Evolutionary conservation across 1,140 invertebrate genomes (phyloP).

Genomic region (Cydia strobilella): DNA sequence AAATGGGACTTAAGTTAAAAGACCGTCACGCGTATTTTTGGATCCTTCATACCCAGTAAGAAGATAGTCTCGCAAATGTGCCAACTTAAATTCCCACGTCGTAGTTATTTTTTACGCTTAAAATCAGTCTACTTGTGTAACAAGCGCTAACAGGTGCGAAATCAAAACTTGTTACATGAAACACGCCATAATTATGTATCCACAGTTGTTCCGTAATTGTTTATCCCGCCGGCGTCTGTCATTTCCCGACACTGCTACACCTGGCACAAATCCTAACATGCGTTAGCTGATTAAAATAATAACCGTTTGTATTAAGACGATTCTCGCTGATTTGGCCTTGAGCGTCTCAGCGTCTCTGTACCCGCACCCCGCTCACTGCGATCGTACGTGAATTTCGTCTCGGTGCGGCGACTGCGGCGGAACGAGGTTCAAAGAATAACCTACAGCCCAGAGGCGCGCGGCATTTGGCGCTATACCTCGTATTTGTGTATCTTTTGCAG

Average conservation of each 20-base stretch:
- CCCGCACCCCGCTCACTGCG: no score
- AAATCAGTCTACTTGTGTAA: background rate
- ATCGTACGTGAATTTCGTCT: no score
- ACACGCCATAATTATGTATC: constrained; percentile 10
- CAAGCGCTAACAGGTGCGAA: constrained; percentile 17
- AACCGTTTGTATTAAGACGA: no score
- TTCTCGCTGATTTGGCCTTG: no score
- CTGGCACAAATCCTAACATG: constrained; percentile 15
- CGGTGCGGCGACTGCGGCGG: no score
- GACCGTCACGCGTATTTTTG: background rate
- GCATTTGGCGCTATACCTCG: no score
- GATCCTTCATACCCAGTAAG: background rate
- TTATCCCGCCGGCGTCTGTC: background rate
- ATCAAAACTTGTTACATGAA: background rate
- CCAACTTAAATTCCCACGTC: constrained; percentile 3
- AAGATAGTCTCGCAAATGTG: background rate
- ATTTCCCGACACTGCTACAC: background rate
- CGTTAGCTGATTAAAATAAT: constrained; percentile 1
- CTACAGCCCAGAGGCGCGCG: no score
- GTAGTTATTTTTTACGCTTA: background rate
- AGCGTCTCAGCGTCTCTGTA: no score
- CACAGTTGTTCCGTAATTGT: constrained; percentile 11
- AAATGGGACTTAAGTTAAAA: background rate
- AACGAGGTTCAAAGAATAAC: no score
- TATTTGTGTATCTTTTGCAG: no score